Evolutionary conservation across 2,113 vertebrate genomes (phyloP), one percentile per base, ranked within the genome.

Genomic region (Corapipo altera): DNA sequence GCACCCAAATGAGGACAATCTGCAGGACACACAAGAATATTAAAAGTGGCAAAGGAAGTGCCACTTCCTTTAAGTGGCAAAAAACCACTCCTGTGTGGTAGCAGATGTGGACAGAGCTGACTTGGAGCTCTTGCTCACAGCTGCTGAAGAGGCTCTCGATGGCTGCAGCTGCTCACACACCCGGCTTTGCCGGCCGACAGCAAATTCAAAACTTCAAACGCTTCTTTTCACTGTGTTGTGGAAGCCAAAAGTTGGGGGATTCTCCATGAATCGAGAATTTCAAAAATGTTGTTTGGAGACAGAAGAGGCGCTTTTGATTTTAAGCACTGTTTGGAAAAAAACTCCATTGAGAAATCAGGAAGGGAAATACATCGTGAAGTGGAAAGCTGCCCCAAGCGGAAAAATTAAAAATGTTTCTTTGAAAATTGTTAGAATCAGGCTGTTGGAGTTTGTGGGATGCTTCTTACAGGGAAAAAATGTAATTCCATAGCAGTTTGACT

Each of bases 121-220:
- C 61, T 71, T 64, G 7, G 14, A 82, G 80, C 62, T 78, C 15
- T 39, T 72, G 61, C 86, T 89, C 73, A 48, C 95, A 92, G 93
- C 93, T 96, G 91, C 86, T 79, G 78, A 32, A 69, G 82, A 90
- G 79, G 48, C 35, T 84, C 61, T 91, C 5, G 1, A 26, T 33
- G 6, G 79, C 65, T 71, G 87, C 95, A 96, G 91, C 93, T 96
- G 93, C 93, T 93, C 89, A 22, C 3, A 4, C 91, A 90, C 66
- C 48, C 39, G 11, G 43, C n/a, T 78, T 64, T 41, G 59, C n/a
- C 0, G 11, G 44, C 79, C 3, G 0, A 32, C 4, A 6, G 84
- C 81, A 72, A 57, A 43, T 80, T 80, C 74, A 58, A 83, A 91
- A 16, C 71, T n/a, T 61, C 49, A 83, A 83, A 85, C 20, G 37